These are phyloP conservation scores for Gephyroberyx darwinii DNA, from an alignment of 2,797 vertebrate genomes.

Conservation along the genomic window DNA sequence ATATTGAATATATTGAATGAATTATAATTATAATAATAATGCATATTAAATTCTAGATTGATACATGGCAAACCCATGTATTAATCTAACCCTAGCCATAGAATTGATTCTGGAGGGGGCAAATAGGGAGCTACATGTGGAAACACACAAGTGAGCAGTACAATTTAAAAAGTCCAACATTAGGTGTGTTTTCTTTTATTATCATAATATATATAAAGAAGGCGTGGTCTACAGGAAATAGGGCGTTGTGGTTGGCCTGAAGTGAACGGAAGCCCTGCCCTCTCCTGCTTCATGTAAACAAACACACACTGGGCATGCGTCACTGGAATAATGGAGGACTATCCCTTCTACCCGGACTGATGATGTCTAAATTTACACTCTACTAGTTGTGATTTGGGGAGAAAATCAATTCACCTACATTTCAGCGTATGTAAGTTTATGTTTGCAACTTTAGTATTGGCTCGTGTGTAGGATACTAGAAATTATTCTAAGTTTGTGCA, in stretches of 20 bases:
- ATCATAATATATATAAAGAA: neutral
- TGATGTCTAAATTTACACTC: constrained; percentile 60
- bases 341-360: constrained; percentile 67
- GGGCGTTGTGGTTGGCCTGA: constrained; percentile 50
- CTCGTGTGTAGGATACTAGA: neutral
- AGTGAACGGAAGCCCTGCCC: constrained; percentile 45
- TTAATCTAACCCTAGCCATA: too few relatives aligned
- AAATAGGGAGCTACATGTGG: too few relatives aligned
- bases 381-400: constrained; percentile 37
- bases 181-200: constrained; percentile 5
- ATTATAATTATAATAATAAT: too few relatives aligned
- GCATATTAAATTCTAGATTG: too few relatives aligned
- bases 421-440: constrained; percentile 68
- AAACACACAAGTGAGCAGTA: neutral
- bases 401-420: constrained; percentile 33
- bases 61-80: too few relatives aligned
- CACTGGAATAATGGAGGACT: constrained; percentile 81
- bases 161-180: neutral
- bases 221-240: constrained; percentile 9
- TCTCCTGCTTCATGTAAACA: constrained; percentile 78
- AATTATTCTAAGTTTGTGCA: constrained; percentile 34
- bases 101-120: too few relatives aligned
- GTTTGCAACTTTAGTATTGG: neutral
- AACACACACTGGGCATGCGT: constrained; percentile 81
- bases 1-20: too few relatives aligned